Evolutionary conservation across 2,888 invertebrate genomes (phyloP), one percentile per base, ranked within the genome.

Genomic region (Pammene fasciana): DNA sequence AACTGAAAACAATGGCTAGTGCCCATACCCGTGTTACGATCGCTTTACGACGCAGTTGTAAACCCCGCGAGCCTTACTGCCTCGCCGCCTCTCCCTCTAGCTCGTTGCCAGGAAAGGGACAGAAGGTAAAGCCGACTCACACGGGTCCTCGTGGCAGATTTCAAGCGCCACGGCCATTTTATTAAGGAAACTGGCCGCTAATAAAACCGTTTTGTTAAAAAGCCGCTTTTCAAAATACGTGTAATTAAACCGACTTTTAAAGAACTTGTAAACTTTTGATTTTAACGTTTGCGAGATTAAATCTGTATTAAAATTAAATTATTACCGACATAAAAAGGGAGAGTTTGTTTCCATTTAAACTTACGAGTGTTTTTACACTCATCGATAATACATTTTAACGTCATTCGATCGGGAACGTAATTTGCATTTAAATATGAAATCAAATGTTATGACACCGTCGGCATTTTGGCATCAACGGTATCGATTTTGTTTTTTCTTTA

Each of bases 1-100:
- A 85, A 82, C 78, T 78, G 81, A 82, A 85, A 86, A 84, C 84
- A 86, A 86, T 83, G 76, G 50, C 68, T 64, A 73, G 70, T 61
- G 72, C 72, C 79, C 72, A 75, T 75, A 77, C 77, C 81, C 81
- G 81, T 81, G 79, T 78, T 80, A 80, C 78, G 76, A 81, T 75
- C 81, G 81, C 78, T 83, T 84, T 85, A 84, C 79, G 79, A 78
- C 75, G 52, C 68, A 65, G 68, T 68, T 68, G 68, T 68, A 68
- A 68, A 68, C 57, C 50, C 41, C 56, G 57, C 50, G 64, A 68
- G 64, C 68, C 68, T 68, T 59, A 52, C 68, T 59, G 45, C 57
- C 57, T 13, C 56, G 36, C 64, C 26, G 45, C 18, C 41, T 16
- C 26, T 64, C 64, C 26, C 64, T 36, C 57, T 64, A n/a, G 57